A percentile compares a stretch with the other conserved stretches of the same genome.
Conservation (phyloP, 2,888 invertebrate genomes). For the Hoplodrina ambigua region DNA sequence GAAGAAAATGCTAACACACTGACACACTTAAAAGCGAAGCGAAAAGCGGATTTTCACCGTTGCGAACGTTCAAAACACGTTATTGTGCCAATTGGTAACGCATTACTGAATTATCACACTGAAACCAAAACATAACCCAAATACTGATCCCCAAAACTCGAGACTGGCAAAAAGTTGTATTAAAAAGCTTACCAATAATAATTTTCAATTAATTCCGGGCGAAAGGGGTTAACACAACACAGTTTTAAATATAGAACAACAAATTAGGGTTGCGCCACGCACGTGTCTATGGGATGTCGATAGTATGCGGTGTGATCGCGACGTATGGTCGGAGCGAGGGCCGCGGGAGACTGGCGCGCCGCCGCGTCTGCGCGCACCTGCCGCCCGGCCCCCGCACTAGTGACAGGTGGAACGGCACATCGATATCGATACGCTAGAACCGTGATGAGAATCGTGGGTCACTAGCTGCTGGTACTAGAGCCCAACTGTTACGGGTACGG, state of each 20-base stretch:
- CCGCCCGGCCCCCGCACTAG: conserved; percentile 85
- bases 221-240: conserved; percentile 82
- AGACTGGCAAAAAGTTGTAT: background rate
- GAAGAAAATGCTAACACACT: conserved; percentile 69
- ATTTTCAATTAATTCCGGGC: conserved; percentile 66
- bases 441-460: conserved; percentile 8
- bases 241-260: conserved; percentile 81
- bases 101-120: conserved; percentile 75
- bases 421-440: conserved; percentile 82
- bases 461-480: background rate
- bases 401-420: conserved; percentile 80
- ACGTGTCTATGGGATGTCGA: conserved; percentile 86
- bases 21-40: conserved; percentile 75
- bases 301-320: conserved; percentile 71
- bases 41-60: conserved; percentile 76
- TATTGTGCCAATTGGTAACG: conserved; percentile 74
- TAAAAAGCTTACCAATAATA: conserved; percentile 66
- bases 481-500: background rate
- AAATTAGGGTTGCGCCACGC: conserved; percentile 85
- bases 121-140: conserved; percentile 80
- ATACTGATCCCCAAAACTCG: conserved; percentile 60
- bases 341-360: conserved; percentile 89
- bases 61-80: conserved; percentile 75
- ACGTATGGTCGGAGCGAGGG: conserved; percentile 81
- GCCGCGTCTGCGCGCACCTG: conserved; percentile 87